Evolutionary conservation across 2,113 vertebrate species (phyloP).

Genomic region (Protomyctophum bolini): DNA sequence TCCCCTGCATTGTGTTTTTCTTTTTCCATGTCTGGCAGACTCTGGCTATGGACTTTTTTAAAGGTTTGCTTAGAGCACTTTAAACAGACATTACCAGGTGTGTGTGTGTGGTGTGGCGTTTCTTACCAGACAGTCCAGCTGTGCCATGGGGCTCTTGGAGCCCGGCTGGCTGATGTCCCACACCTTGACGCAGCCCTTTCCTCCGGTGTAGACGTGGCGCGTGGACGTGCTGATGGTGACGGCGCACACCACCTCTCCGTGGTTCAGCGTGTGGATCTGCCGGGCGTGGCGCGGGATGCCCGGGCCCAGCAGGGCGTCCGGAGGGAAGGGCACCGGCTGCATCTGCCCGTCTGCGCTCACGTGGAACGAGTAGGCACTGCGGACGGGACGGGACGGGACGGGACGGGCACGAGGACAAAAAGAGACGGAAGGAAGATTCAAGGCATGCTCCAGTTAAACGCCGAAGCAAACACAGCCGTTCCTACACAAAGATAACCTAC

Average conservation of each 20-base stretch:
- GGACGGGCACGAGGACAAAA: neutral
- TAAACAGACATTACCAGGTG: no score
- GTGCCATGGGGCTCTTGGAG: slow-evolving; percentile 88
- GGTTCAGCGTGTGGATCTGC: slow-evolving; percentile 87
- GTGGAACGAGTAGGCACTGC: slow-evolving; percentile 86
- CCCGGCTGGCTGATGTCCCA: slow-evolving; percentile 92
- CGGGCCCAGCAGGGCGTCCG: slow-evolving; percentile 83
- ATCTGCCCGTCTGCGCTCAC: slow-evolving; percentile 91
- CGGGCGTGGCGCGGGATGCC: slow-evolving; percentile 85
- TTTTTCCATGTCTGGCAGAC: no score
- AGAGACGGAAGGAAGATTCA: neutral
- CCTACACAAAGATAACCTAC: no score
- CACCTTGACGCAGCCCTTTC: slow-evolving; percentile 91
- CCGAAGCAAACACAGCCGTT: no score
- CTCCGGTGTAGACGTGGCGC: slow-evolving; percentile 88
- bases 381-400: neutral
- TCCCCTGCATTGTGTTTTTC: no score
- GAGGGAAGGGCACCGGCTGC: slow-evolving; percentile 90
- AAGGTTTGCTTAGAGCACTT: no score
- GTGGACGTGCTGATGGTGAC: slow-evolving; percentile 93
- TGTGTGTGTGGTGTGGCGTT: no score
- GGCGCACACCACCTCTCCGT: slow-evolving; percentile 90
- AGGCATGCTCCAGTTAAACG: no score
- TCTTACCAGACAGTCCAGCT: slow-evolving; percentile 87
- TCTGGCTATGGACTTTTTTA: no score